Percentiles rank a stretch among this genome's conserved stretches.
phyloP scores from a whole-genome alignment of 2,113 vertebrate species.

The Chauna torquata region DNA sequence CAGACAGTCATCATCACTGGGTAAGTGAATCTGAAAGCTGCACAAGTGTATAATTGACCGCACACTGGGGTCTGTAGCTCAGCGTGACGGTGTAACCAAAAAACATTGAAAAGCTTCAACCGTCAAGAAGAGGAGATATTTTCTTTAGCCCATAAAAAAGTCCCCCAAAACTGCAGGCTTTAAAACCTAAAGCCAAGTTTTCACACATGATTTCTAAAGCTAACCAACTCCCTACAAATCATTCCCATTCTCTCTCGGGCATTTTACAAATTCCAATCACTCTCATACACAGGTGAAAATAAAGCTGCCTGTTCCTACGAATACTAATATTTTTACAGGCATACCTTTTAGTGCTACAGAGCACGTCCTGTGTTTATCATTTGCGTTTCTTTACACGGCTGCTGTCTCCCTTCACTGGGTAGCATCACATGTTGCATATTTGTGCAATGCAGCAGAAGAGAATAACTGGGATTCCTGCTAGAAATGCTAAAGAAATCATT shows the following conservation, averaged over 20 bases:
- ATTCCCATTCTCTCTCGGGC: not conserved
- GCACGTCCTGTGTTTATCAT: not conserved
- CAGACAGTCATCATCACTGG: slow-evolving; percentile 46
- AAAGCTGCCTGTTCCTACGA: not conserved
- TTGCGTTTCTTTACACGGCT: slow-evolving; percentile 35
- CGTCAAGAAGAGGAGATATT: slow-evolving; percentile 4
- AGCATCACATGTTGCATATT: not conserved
- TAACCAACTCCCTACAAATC: not conserved
- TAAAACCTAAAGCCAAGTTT: slow-evolving; percentile 2
- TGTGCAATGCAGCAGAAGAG: slow-evolving; percentile 51
- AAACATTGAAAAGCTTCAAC: not conserved
- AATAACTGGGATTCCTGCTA: slow-evolving; percentile 41
- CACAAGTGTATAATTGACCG: slow-evolving; percentile 42
- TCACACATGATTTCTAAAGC: not conserved
- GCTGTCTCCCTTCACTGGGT: not conserved
- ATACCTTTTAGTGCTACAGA: slow-evolving; percentile 1
- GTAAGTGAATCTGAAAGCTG: slow-evolving; percentile 57
- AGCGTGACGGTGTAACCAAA: not conserved
- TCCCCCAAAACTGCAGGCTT: not conserved
- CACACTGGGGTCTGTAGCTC: slow-evolving; percentile 18
- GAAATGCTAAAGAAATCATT: slow-evolving; percentile 55
- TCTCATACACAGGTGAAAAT: not conserved
- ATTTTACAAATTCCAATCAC: not conserved
- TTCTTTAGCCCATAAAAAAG: slow-evolving; percentile 6
- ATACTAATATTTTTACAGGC: not conserved